phyloP scores from a whole-genome alignment of 23 tunicate genomes.

The Ascidia mentula region DNA sequence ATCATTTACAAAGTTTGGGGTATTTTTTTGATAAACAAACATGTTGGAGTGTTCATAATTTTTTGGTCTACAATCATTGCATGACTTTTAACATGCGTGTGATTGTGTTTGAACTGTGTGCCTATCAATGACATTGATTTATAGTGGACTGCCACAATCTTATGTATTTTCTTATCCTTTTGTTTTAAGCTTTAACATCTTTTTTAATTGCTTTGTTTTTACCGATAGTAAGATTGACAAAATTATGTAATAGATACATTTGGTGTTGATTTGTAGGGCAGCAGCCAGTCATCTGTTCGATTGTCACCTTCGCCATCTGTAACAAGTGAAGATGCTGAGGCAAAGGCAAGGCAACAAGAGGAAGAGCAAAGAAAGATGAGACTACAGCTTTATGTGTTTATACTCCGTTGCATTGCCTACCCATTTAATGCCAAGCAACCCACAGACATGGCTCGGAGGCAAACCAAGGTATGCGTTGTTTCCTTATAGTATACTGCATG shows the following conservation, averaged over 20 bases:
- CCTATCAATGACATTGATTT: too few relatives aligned
- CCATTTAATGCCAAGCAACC: conserved; percentile 95
- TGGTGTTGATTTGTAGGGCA: conserved; percentile 39
- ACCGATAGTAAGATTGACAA: not conserved
- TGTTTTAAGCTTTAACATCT: not conserved
- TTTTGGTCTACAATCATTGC: too few relatives aligned
- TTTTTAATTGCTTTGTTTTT: not conserved
- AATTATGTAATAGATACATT: not conserved
- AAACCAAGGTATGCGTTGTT: conserved; percentile 91
- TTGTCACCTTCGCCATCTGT: conserved; percentile 82
- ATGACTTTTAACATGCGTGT: too few relatives aligned
- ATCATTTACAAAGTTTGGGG: not conserved
- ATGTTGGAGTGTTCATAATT: too few relatives aligned
- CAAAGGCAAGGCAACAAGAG: conserved; percentile 54
- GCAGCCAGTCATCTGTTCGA: conserved; percentile 45
- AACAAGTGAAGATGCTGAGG: conserved; percentile 75
- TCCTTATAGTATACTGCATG: too few relatives aligned
- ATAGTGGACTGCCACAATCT: too few relatives aligned
- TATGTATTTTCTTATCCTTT: not conserved
- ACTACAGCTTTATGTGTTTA: conserved; percentile 89
- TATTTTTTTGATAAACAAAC: too few relatives aligned
- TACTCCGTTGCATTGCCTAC: conserved; percentile 85
- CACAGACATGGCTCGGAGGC: conserved; percentile 83
- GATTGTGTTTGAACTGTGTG: too few relatives aligned
- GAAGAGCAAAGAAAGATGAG: conserved; percentile 71